Conservation (phyloP, 92 coral and sea anemone species). For the Hydrozoanthus gracilis region DNA sequence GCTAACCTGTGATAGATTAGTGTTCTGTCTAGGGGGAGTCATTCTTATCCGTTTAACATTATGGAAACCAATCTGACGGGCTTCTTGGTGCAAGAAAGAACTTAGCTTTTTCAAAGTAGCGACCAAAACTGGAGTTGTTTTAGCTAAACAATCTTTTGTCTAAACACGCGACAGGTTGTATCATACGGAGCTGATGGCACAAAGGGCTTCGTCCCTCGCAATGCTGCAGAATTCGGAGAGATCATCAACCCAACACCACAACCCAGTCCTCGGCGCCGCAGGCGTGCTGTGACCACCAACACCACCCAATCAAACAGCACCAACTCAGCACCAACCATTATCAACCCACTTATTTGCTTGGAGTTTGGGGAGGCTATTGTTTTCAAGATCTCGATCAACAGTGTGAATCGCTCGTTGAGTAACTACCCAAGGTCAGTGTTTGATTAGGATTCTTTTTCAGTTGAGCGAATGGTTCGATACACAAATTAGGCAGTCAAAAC, state of each 20-base stretch:
- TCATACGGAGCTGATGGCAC: constrained; percentile 38
- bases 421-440: constrained; percentile 71
- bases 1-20: no score
- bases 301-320: constrained; percentile 30
- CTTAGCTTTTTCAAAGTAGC: no score
- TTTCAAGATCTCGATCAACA: constrained; percentile 77
- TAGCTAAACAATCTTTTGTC: no score
- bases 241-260: constrained; percentile 32
- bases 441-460: neutral
- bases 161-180: constrained; percentile 38
- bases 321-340: constrained; percentile 32
- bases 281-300: constrained; percentile 63
- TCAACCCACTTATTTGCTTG: constrained; percentile 80
- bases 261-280: constrained; percentile 58
- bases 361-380: constrained; percentile 65
- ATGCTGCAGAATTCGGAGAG: constrained; percentile 20
- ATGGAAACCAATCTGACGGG: no score
- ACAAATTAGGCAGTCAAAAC: no score
- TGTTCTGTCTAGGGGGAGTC: no score
- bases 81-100: no score
- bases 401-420: constrained; percentile 76
- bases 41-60: no score
- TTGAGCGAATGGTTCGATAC: neutral
- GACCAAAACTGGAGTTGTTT: no score
- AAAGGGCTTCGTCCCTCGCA: constrained; percentile 53